Percentiles rank a stretch among this genome's conserved stretches.
Conservation (phyloP, 2,113 vertebrate species). For the Hyaena hyaena region DNA sequence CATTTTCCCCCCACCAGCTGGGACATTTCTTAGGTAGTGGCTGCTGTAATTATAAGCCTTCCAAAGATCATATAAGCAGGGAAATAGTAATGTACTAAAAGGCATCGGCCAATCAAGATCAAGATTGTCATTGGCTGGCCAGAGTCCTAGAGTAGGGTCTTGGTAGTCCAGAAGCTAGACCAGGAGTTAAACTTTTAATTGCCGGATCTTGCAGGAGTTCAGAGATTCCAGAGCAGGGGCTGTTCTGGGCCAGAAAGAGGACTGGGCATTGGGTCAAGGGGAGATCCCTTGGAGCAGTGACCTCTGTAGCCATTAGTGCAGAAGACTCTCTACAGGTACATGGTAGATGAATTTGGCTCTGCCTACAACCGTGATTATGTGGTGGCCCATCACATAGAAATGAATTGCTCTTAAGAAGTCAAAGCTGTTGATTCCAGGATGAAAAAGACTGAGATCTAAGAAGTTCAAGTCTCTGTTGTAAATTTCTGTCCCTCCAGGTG, state of each 20-base stretch:
- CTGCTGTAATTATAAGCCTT: neutral
- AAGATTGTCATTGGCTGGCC: neutral
- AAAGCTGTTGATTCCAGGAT: neutral
- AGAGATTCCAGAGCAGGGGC: neutral
- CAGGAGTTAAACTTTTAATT: neutral
- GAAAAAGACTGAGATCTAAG: neutral
- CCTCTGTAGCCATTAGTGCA: neutral
- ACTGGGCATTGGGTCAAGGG: neutral
- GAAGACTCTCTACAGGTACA: neutral
- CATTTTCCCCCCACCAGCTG: neutral
- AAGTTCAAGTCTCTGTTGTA: neutral
- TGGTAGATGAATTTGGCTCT: neutral
- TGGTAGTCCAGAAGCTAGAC: neutral
- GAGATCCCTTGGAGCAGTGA: neutral
- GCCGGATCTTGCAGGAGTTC: neutral
- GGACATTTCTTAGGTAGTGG: neutral
- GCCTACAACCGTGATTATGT: neutral
- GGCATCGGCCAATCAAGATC: neutral
- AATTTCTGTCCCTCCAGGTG: constrained; percentile 86
- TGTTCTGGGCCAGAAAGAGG: neutral
- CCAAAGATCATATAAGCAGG: neutral
- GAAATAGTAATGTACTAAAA: neutral
- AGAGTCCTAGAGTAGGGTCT: neutral
- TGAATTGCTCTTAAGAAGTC: neutral
- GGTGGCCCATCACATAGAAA: neutral